phyloP scores from a whole-genome alignment of 2,113 vertebrate genomes.

The Bubalus kerabau region DNA sequence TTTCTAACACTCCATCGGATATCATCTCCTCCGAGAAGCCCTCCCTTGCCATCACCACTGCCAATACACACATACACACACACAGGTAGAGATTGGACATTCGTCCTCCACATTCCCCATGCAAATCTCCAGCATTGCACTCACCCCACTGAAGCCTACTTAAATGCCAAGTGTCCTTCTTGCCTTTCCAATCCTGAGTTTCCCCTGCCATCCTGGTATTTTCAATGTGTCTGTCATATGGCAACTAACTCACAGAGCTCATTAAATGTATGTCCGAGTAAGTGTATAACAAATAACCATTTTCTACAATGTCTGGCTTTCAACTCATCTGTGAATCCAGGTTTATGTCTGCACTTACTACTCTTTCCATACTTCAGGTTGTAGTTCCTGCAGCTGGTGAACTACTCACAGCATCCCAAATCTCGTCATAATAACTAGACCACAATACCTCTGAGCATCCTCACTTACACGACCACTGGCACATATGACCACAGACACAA shows the following conservation, averaged over 20 bases:
- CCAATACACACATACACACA: not conserved
- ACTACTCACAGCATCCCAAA: too few species aligned
- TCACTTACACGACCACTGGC: rapidly evolving
- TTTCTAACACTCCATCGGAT: not conserved
- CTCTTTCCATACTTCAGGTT: not conserved
- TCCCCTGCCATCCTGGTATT: not conserved
- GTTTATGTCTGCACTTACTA: not conserved
- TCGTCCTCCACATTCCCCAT: not conserved
- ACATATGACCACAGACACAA: rapidly evolving
- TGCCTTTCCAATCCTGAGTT: not conserved
- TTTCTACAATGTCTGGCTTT: not conserved
- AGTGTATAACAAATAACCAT: not conserved
- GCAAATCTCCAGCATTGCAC: not conserved
- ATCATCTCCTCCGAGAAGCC: not conserved
- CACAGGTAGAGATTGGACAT: not conserved
- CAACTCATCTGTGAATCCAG: not conserved
- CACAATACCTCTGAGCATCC: not conserved
- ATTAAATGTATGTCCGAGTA: not conserved
- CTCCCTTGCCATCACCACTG: not conserved
- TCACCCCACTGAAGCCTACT: not conserved
- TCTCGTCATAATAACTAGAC: rapidly evolving
- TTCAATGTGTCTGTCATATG: not conserved
- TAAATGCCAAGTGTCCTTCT: not conserved
- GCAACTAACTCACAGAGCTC: rapidly evolving
- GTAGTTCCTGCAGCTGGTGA: rapidly evolving